Evolutionary conservation across 1,140 invertebrate genomes (phyloP).

Genomic region (Aphaenogaster floridana): DNA sequence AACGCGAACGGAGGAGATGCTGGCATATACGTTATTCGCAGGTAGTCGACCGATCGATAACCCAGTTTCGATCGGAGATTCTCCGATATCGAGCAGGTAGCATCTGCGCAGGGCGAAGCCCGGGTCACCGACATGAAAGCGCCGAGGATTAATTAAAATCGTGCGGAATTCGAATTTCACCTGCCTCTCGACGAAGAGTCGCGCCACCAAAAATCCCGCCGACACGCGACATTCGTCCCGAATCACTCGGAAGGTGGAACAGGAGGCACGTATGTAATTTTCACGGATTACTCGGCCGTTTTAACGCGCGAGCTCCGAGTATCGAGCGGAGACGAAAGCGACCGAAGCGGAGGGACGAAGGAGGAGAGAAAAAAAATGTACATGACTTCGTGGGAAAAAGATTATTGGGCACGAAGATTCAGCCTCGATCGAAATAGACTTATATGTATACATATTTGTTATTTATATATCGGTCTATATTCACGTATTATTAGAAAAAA

Average conservation of each 20-base stretch:
- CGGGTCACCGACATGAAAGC: constrained; percentile 46
- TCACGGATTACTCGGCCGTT: not conserved
- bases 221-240: not conserved
- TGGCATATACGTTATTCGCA: constrained; percentile 25
- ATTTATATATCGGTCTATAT: too few relatives aligned
- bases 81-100: constrained; percentile 40
- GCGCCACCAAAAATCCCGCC: not conserved
- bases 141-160: constrained; percentile 5
- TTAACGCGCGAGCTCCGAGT: not conserved
- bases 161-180: not conserved
- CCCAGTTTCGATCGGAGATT: constrained; percentile 74
- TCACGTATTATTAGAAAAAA: too few relatives aligned
- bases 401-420: too few relatives aligned
- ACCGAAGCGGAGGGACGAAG: not conserved
- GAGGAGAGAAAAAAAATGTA: not conserved
- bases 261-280: not conserved
- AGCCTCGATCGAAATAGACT: too few relatives aligned
- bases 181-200: too few relatives aligned
- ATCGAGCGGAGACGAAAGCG: not conserved
- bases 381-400: too few relatives aligned
- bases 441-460: too few relatives aligned
- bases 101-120: constrained; percentile 51
- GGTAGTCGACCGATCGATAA: constrained; percentile 72
- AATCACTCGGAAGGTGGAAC: not conserved
- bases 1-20: not conserved